phyloP scores from a whole-genome alignment of 2,113 vertebrate genomes.

The Acanthisitta chloris region DNA sequence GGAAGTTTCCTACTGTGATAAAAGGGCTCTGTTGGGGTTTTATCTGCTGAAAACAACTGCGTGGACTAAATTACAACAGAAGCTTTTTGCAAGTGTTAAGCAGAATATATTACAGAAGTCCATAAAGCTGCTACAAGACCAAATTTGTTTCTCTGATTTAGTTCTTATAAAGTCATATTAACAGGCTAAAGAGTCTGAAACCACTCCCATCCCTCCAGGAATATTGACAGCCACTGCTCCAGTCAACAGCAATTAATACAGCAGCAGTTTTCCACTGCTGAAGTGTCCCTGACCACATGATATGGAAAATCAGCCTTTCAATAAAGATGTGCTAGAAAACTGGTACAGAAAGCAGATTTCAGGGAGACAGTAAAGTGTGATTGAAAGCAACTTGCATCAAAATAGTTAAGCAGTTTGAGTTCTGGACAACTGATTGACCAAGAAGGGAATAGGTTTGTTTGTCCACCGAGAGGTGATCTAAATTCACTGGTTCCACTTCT shows the following conservation, averaged over 20 bases:
- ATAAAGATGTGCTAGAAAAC: not conserved
- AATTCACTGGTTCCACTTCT: not conserved
- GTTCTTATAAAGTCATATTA: not conserved
- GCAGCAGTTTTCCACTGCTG: not conserved
- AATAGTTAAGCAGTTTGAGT: not conserved
- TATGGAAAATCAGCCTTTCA: not conserved
- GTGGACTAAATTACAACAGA: not conserved
- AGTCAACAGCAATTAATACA: not conserved
- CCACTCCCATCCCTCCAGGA: not conserved
- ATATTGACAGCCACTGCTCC: not conserved
- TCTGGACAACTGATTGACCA: not conserved
- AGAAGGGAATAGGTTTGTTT: not conserved
- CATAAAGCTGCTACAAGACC: not conserved
- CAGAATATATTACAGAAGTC: not conserved
- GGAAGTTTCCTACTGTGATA: constrained; percentile 52
- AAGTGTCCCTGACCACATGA: not conserved
- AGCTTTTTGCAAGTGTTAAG: not conserved
- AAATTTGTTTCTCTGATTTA: not conserved
- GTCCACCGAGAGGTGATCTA: not conserved
- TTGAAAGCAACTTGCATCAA: not conserved
- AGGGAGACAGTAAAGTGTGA: not conserved
- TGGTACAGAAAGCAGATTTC: not conserved
- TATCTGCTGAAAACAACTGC: constrained; percentile 19
- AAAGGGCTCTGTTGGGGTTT: constrained; percentile 44
- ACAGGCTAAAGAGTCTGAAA: not conserved